Evolutionary conservation across 2,113 vertebrate species (phyloP).

Genomic region (Grallaria varia): DNA sequence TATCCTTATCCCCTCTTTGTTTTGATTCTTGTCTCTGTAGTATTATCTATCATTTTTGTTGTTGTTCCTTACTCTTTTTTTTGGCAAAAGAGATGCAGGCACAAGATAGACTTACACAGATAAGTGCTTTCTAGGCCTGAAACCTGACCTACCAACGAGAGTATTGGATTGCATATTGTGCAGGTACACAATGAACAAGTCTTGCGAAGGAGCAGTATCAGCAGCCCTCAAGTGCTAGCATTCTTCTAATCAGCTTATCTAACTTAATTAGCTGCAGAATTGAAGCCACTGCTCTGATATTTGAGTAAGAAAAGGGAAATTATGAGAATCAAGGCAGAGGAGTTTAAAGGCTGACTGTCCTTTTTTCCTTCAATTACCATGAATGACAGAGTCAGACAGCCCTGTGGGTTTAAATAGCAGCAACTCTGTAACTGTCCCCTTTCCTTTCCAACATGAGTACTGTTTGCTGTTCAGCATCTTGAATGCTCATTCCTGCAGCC

Average conservation of each 20-base stretch:
- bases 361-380: not conserved
- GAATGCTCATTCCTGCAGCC: not conserved
- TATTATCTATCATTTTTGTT: not conserved
- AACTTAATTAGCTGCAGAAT: not conserved
- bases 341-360: not conserved
- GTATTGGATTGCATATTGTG: not conserved
- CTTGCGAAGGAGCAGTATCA: not conserved
- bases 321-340: not conserved
- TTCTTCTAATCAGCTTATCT: not conserved
- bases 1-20: not conserved
- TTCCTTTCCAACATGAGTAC: not conserved
- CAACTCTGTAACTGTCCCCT: accelerated
- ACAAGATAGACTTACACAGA: not conserved
- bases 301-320: not conserved
- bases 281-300: not conserved
- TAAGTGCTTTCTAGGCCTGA: not conserved
- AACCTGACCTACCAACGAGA: not conserved
- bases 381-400: not conserved
- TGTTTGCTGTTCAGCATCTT: not conserved
- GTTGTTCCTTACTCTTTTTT: not conserved
- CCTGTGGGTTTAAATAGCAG: not conserved
- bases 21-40: not conserved
- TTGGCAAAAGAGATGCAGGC: not conserved
- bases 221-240: not conserved
- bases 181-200: not conserved